phyloP scores from a whole-genome alignment of 2,888 invertebrate genomes.

The Gryllus longicercus region DNA sequence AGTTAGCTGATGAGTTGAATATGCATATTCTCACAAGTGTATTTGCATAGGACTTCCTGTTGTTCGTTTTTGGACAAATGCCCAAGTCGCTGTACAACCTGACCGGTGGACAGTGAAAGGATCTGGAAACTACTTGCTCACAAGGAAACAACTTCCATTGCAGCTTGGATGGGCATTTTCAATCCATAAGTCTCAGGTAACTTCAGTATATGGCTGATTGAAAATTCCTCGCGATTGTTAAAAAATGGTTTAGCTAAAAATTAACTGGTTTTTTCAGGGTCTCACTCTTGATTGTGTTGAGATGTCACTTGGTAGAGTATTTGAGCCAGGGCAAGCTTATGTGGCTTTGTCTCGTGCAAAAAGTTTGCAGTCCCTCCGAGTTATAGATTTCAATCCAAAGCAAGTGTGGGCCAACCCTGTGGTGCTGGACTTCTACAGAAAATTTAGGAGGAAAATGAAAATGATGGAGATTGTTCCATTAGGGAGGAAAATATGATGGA shows the following conservation, averaged over 20 bases:
- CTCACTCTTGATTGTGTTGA: conserved; percentile 93
- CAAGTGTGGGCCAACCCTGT: conserved; percentile 87
- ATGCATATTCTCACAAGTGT: no score
- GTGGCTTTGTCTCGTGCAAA: conserved; percentile 91
- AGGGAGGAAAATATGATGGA: neutral
- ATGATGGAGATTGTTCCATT: conserved; percentile 61
- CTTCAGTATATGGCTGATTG: neutral
- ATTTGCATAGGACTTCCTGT: conserved; percentile 48
- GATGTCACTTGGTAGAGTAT: conserved; percentile 85
- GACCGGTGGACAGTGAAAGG: conserved; percentile 81
- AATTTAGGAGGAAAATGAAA: conserved; percentile 61
- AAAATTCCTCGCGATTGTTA: neutral
- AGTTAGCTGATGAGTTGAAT: no score
- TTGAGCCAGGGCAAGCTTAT: conserved; percentile 95
- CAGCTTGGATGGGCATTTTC: conserved; percentile 97
- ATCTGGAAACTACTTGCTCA: conserved; percentile 51
- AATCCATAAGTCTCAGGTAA: conserved; percentile 82
- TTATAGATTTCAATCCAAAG: conserved; percentile 78
- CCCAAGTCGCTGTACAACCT: conserved; percentile 66
- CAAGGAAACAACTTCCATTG: conserved; percentile 74
- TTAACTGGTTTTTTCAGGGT: conserved; percentile 58
- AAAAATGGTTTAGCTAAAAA: neutral
- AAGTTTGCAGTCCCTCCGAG: conserved; percentile 77
- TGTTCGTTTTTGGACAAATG: conserved; percentile 58
- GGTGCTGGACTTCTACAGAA: conserved; percentile 78